Evolutionary conservation across 2,888 invertebrate genomes (phyloP).

Genomic region (Microdon myrmicae): DNA sequence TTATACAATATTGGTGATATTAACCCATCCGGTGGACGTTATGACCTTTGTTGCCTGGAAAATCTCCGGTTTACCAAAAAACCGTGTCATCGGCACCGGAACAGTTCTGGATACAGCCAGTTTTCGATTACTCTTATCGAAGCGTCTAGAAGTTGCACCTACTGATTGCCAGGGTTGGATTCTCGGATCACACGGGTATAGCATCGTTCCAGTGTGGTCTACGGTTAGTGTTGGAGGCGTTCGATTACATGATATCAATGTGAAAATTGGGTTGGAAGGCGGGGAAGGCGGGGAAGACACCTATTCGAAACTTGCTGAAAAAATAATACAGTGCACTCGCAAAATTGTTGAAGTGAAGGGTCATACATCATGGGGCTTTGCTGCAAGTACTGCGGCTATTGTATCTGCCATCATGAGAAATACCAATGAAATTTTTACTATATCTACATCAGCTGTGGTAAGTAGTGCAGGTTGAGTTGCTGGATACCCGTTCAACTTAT

Average conservation of each 20-base stretch:
- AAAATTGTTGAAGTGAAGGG: conserved; percentile 83
- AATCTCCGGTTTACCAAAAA: conserved; percentile 82
- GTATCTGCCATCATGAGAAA: conserved; percentile 75
- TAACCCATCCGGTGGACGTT: conserved; percentile 91
- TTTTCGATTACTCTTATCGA: conserved; percentile 83
- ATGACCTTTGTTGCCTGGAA: conserved; percentile 90
- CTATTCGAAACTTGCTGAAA: conserved; percentile 80
- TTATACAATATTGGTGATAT: conserved; percentile 80
- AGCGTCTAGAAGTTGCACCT: conserved; percentile 79
- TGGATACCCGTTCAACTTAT: no score
- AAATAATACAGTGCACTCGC: no score
- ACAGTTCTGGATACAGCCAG: conserved; percentile 90
- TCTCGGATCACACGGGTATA: conserved; percentile 91
- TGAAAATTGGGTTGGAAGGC: conserved; percentile 76
- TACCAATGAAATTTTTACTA: conserved; percentile 75
- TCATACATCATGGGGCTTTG: conserved; percentile 89
- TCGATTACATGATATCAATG: conserved; percentile 76
- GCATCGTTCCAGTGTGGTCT: conserved; percentile 89
- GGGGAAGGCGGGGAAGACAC: conserved; percentile 78
- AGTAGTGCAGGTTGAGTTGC: no score
- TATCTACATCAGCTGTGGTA: conserved; percentile 76
- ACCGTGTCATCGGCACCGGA: conserved; percentile 87
- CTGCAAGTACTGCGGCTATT: conserved; percentile 76
- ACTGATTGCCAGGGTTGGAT: conserved; percentile 86
- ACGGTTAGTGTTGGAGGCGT: conserved; percentile 88